Evolutionary conservation across 2,888 invertebrate genomes (phyloP).

Genomic region (Amiota minor): DNA sequence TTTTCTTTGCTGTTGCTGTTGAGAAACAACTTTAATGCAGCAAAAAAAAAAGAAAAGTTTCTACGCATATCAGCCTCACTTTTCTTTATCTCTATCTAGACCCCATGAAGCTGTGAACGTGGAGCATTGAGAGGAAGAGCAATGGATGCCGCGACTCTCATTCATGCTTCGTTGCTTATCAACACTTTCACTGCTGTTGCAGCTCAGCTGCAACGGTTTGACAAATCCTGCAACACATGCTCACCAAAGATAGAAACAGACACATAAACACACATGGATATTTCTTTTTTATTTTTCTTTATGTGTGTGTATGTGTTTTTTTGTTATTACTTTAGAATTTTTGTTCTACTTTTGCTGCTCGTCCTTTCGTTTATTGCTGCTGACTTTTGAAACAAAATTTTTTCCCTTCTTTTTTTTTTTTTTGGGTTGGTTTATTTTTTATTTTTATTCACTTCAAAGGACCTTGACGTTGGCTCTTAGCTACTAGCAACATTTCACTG

Average conservation of each 20-base stretch:
- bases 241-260: conserved; percentile 32
- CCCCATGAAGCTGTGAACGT: not conserved
- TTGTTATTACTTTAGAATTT: too few species aligned
- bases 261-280: conserved; percentile 25
- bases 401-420: not conserved
- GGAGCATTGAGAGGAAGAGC: not conserved
- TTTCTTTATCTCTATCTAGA: not conserved
- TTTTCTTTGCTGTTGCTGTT: conserved; percentile 30
- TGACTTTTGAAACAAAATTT: conserved; percentile 13
- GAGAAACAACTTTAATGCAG: conserved; percentile 45
- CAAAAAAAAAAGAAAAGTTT: conserved; percentile 40
- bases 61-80: conserved; percentile 29
- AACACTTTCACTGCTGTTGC: conserved; percentile 54
- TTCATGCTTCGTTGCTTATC: conserved; percentile 60
- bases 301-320: too few species aligned
- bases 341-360: conserved; percentile 15
- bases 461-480: conserved; percentile 27
- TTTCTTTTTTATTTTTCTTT: not conserved
- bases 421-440: not conserved
- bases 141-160: not conserved
- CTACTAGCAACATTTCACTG: not conserved
- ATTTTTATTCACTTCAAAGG: conserved; percentile 11
- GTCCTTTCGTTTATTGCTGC: not conserved
- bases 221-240: conserved; percentile 26
- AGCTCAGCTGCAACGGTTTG: conserved; percentile 38